Evolutionary conservation across 2,113 vertebrate species (phyloP).

Genomic region (Saccopteryx bilineata): DNA sequence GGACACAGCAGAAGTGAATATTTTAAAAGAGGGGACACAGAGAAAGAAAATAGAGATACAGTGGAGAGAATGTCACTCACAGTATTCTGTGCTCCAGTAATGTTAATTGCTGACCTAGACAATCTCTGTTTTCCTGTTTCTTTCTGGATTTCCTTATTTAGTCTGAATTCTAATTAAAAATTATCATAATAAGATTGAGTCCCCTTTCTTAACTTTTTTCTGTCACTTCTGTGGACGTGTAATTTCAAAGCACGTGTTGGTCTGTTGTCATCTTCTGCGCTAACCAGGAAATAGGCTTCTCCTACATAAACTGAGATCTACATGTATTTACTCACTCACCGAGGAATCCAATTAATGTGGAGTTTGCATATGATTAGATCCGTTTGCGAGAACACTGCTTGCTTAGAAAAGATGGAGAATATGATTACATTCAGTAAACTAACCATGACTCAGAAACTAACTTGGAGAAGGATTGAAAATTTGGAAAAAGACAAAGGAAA

Average conservation of each 20-base stretch:
- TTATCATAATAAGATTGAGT: neutral
- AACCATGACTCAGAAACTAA: constrained; percentile 55
- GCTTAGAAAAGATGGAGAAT: constrained; percentile 27
- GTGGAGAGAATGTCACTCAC: neutral
- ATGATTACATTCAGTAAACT: constrained; percentile 39
- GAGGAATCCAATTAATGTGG: neutral
- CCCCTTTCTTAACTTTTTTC: neutral
- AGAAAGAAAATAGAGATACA: neutral
- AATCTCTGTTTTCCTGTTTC: neutral
- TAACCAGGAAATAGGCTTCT: neutral
- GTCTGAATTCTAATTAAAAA: neutral
- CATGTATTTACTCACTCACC: constrained; percentile 34
- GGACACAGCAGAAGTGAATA: neutral
- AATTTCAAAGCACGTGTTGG: constrained; percentile 15
- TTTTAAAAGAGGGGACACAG: neutral
- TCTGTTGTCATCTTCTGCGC: neutral
- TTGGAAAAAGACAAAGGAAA: constrained; percentile 5
- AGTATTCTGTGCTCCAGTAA: neutral
- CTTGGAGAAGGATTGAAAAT: neutral
- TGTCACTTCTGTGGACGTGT: neutral
- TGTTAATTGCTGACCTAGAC: neutral
- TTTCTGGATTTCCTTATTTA: neutral
- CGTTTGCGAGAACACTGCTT: constrained; percentile 17
- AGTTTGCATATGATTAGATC: constrained; percentile 43
- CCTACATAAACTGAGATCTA: constrained; percentile 13